Conservation (phyloP, 30 jellyfish, hydroid and myxozoan genomes). For the Clytia hemisphaerica region DNA sequence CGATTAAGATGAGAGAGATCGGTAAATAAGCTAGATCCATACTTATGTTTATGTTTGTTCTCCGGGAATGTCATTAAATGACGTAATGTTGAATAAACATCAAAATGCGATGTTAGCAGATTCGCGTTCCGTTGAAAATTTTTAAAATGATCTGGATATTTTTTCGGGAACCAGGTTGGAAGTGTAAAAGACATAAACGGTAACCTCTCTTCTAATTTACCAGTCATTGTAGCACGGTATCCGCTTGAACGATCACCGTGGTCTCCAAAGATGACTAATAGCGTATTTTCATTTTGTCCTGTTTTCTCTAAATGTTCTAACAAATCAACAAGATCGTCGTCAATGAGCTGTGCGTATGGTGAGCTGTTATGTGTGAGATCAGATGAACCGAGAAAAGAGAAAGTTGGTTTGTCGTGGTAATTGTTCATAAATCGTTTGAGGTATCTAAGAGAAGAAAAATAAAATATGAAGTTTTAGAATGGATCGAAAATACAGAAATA, state of each 20-base stretch:
- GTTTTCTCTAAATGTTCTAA: slow-evolving; percentile 11
- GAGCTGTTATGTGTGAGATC: slow-evolving; percentile 42
- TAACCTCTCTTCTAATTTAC: too few relatives aligned
- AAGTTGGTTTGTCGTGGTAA: slow-evolving; percentile 17
- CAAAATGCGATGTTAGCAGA: slow-evolving; percentile 62
- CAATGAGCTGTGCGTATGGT: slow-evolving; percentile 35
- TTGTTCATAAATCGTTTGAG: slow-evolving; percentile 39
- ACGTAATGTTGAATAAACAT: too few relatives aligned
- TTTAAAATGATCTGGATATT: neutral
- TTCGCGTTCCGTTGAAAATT: slow-evolving; percentile 22
- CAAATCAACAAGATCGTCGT: slow-evolving; percentile 22
- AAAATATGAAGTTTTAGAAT: too few relatives aligned
- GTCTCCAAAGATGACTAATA: slow-evolving; percentile 52
- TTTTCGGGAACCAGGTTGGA: slow-evolving; percentile 28
- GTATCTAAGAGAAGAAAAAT: too few relatives aligned
- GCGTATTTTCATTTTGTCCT: slow-evolving; percentile 32
- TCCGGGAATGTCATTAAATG: too few relatives aligned
- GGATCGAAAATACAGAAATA: too few relatives aligned
- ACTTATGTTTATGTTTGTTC: neutral
- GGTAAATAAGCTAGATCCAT: slow-evolving; percentile 44
- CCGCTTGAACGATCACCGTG: slow-evolving; percentile 55
- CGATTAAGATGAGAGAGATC: slow-evolving; percentile 23
- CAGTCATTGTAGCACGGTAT: slow-evolving; percentile 52
- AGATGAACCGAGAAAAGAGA: slow-evolving; percentile 34
- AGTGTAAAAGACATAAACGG: slow-evolving; percentile 57